Conservation (phyloP, 2,113 vertebrate species). For the Eurystomus gularis region DNA sequence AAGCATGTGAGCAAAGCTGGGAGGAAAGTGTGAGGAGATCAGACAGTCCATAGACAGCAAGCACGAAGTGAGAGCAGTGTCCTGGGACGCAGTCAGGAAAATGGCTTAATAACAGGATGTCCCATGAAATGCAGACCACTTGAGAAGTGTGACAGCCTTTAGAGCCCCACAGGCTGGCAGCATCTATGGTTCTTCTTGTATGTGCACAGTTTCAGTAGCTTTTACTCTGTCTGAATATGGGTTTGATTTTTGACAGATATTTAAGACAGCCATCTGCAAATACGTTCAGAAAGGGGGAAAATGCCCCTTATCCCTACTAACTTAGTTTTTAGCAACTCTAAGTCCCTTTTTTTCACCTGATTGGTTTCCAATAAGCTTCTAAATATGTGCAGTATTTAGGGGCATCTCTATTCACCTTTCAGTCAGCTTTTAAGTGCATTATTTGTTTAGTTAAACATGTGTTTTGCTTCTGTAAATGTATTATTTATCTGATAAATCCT, state of each 20-base stretch:
- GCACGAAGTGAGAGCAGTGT: not conserved
- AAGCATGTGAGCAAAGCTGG: not conserved
- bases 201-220: not conserved
- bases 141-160: not conserved
- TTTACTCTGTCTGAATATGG: not conserved
- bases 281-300: not conserved
- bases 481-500: slow-evolving; percentile 45
- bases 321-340: not conserved
- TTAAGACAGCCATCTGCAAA: not conserved
- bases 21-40: not conserved
- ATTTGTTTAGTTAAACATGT: slow-evolving; percentile 13
- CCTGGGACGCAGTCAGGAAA: slow-evolving; percentile 23
- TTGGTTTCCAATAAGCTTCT: not conserved
- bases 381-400: not conserved
- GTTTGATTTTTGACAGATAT: not conserved
- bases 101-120: not conserved
- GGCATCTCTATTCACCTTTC: not conserved
- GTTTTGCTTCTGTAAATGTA: slow-evolving; percentile 28
- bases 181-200: not conserved
- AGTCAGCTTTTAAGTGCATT: not conserved
- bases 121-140: not conserved
- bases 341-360: not conserved
- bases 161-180: not conserved
- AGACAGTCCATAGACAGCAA: not conserved
- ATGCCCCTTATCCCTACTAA: not conserved